Percentiles rank a stretch among this genome's conserved stretches.
Evolutionary conservation across 2,113 vertebrate genomes (phyloP).

Genomic region (Nycticryphes semicollaris): DNA sequence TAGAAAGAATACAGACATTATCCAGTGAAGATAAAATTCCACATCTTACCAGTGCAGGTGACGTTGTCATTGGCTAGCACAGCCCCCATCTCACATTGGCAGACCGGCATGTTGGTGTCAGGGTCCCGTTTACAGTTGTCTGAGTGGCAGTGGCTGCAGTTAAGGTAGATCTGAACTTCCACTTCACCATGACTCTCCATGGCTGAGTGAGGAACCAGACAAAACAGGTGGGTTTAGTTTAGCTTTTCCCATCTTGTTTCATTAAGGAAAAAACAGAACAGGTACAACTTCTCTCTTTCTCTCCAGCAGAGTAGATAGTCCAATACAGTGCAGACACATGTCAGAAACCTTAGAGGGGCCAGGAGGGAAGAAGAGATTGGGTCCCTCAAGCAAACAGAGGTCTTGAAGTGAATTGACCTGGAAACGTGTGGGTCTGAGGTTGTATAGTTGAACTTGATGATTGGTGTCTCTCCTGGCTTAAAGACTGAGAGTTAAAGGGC

Average conservation of each 20-base stretch:
- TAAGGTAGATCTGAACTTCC: slow-evolving; percentile 85
- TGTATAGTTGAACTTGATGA: neutral
- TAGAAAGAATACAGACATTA: neutral
- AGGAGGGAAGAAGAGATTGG: neutral
- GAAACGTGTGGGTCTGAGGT: neutral
- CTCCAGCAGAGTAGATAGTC: neutral
- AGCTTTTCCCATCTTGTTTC: neutral
- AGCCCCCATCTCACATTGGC: slow-evolving; percentile 83
- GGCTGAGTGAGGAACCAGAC: slow-evolving; percentile 67
- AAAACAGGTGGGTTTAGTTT: neutral
- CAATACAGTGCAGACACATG: neutral
- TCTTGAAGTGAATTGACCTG: neutral
- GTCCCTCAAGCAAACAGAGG: neutral
- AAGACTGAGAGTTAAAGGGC: neutral
- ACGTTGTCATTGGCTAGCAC: slow-evolving; percentile 83
- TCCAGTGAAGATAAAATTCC: neutral
- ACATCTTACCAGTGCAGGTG: slow-evolving; percentile 79
- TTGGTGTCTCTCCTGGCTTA: neutral
- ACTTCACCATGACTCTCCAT: slow-evolving; percentile 90
- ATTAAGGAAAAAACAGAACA: neutral
- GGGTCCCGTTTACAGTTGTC: slow-evolving; percentile 85
- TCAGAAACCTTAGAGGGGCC: neutral
- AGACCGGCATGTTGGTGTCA: slow-evolving; percentile 76
- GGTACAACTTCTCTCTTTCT: neutral
- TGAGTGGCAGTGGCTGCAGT: slow-evolving; percentile 88